Percentiles rank a stretch among this genome's conserved stretches.
Conservation (phyloP, 2,113 vertebrate genomes). For the Eubucco bourcierii region DNA sequence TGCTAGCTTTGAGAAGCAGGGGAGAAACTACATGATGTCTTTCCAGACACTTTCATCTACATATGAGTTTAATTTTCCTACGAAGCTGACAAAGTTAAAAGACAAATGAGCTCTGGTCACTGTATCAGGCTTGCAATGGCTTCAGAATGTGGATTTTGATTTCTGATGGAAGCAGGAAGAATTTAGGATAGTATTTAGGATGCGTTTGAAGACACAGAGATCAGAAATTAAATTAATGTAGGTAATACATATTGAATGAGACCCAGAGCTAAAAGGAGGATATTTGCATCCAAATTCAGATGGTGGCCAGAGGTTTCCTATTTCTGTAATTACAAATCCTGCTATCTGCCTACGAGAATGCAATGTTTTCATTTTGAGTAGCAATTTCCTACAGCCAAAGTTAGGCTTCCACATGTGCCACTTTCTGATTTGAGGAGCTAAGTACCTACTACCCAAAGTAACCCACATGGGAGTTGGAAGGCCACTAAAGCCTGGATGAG, state of each 20-base stretch:
- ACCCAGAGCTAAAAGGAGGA: background rate
- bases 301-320: background rate
- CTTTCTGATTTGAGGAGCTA: background rate
- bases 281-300: background rate
- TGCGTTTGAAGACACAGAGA: background rate
- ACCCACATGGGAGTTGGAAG: accelerated
- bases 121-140: background rate
- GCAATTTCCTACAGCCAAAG: background rate
- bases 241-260: background rate
- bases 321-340: background rate
- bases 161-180: background rate
- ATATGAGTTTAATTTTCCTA: conserved; percentile 28
- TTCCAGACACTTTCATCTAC: conserved; percentile 4
- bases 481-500: background rate
- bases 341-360: background rate
- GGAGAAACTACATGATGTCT: background rate
- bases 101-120: background rate
- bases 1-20: background rate
- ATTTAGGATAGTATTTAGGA: background rate
- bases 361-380: background rate
- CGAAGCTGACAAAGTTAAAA: background rate
- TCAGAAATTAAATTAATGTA: background rate
- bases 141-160: background rate
- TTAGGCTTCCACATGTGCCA: background rate
- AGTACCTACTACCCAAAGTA: background rate